Conservation (phyloP, 2,888 invertebrate genomes). For the Leistus spinibarbis region DNA sequence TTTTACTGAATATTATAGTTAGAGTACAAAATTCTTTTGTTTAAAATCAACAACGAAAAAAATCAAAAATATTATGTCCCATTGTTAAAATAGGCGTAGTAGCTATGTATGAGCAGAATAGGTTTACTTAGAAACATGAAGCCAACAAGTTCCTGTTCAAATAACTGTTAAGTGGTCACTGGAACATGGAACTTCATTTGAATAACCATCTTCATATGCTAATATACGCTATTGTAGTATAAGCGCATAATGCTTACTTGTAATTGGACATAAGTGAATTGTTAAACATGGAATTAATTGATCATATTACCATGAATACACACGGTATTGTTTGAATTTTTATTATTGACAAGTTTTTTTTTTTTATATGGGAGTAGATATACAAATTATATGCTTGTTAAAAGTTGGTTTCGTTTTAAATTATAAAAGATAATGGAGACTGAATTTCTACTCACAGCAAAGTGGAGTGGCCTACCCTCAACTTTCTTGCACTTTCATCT, state of each 20-base stretch:
- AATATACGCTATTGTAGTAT: conserved; percentile 7
- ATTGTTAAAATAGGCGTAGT: not conserved
- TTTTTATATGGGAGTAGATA: not conserved
- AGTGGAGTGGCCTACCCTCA: too few species aligned
- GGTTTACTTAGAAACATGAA: conserved; percentile 10
- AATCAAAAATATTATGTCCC: not conserved
- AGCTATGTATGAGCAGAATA: not conserved
- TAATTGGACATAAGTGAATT: conserved; percentile 13
- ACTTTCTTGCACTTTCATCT: too few species aligned
- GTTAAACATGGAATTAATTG: conserved; percentile 22
- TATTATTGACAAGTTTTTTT: not conserved
- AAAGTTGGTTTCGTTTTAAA: too few species aligned
- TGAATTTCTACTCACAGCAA: too few species aligned
- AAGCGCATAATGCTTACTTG: not conserved
- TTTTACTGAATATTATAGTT: too few species aligned
- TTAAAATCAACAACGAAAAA: not conserved
- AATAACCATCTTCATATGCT: conserved; percentile 17
- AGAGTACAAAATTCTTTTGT: not conserved
- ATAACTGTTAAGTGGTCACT: conserved; percentile 12
- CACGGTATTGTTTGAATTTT: not conserved
- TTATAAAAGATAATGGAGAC: too few species aligned
- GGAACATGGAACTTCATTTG: conserved; percentile 13
- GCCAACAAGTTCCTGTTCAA: conserved; percentile 5
- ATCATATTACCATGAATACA: not conserved
- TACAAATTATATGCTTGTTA: too few species aligned